phyloP scores from a whole-genome alignment of 1,140 invertebrate species.

The Nebria ingens region DNA sequence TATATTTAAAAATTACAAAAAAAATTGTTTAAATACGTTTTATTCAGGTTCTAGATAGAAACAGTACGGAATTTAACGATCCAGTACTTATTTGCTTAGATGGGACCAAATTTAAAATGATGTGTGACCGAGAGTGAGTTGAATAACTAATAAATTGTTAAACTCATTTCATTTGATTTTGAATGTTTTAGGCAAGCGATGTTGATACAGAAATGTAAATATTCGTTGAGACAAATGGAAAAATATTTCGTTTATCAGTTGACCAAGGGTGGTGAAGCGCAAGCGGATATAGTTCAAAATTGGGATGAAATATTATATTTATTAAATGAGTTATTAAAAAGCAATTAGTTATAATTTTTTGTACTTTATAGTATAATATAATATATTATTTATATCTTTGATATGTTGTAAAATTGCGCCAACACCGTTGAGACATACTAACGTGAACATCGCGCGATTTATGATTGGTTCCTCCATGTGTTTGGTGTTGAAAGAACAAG shows the following conservation, averaged over 20 bases:
- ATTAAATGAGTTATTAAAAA: conserved; percentile 16
- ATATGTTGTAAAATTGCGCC: neutral
- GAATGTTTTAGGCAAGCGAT: conserved; percentile 24
- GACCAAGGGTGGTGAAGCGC: conserved; percentile 22
- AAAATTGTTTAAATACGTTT: no score
- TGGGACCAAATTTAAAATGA: conserved; percentile 25
- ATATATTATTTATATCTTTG: neutral
- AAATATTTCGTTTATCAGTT: conserved; percentile 28
- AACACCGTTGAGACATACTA: no score
- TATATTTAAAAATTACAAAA: no score
- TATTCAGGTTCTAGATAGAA: conserved; percentile 17
- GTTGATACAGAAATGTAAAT: conserved; percentile 25
- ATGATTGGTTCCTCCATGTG: no score
- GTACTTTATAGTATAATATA: neutral
- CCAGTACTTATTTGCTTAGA: conserved; percentile 23
- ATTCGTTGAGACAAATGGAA: conserved; percentile 19
- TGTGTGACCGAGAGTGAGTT: conserved; percentile 26
- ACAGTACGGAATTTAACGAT: conserved; percentile 16
- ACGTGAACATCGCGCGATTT: no score
- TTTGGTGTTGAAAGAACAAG: no score
- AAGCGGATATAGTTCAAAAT: conserved; percentile 16
- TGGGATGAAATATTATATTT: conserved; percentile 23
- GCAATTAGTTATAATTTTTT: neutral
- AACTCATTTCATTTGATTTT: conserved; percentile 11
- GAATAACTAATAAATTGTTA: neutral